Conservation (phyloP, 2,113 vertebrate genomes). For the Nothoprocta perdicaria region DNA sequence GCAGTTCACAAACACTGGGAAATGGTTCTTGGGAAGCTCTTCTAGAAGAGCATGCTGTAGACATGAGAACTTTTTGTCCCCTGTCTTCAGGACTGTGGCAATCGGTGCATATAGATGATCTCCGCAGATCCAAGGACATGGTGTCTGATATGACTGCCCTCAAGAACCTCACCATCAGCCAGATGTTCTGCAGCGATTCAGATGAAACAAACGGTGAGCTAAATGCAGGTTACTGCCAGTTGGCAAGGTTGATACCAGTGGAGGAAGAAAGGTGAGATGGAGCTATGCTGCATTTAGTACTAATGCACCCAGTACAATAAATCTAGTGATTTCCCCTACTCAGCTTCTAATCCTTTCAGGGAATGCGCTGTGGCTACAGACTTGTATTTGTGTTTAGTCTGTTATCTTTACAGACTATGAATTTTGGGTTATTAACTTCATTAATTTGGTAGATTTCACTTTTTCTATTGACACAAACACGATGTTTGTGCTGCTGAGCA, state of each 20-base stretch:
- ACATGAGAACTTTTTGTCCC: background rate
- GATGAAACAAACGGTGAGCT: conserved; percentile 66
- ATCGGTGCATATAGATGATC: conserved; percentile 94
- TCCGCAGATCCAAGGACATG: conserved; percentile 87
- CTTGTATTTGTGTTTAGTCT: background rate
- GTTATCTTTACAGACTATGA: background rate
- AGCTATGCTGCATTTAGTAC: fast-evolving
- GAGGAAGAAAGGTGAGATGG: background rate
- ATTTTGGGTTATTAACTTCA: background rate
- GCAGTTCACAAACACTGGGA: background rate
- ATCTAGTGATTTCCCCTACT: background rate
- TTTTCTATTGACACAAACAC: background rate
- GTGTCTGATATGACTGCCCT: conserved; percentile 87
- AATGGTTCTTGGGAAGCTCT: background rate
- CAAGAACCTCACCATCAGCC: conserved; percentile 88
- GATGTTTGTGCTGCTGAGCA: background rate
- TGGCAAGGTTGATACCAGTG: fast-evolving
- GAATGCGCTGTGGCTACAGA: background rate
- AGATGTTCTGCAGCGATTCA: conserved; percentile 81
- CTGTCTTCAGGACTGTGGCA: conserved; percentile 86
- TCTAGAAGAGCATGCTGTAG: background rate
- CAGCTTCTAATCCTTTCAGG: background rate
- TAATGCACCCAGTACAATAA: fast-evolving
- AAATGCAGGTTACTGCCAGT: background rate
- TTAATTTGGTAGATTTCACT: background rate